A percentile compares a stretch with the other conserved stretches of the same genome.
These are phyloP conservation scores for Myotis pilosus DNA, from an alignment of 2,797 vertebrate species.

Conservation along the genomic window DNA sequence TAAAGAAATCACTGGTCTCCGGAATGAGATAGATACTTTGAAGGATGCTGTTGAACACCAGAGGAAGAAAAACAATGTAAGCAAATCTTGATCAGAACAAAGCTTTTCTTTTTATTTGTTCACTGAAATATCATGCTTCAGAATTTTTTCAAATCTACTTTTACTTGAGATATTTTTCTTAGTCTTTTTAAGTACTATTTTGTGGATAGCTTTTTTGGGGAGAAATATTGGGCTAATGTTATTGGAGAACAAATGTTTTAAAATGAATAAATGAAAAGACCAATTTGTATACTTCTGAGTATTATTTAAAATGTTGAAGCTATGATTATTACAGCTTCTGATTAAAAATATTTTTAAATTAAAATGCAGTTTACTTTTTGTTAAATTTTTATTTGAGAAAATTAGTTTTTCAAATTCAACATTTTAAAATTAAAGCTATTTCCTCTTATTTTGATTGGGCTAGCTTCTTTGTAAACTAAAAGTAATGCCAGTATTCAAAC, in stretches of 20 bases:
- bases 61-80: slow-evolving; percentile 98
- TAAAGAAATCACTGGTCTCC: slow-evolving; percentile 86
- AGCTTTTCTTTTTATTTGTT: slow-evolving; percentile 24
- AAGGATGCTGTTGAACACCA: slow-evolving; percentile 93
- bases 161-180: slow-evolving; percentile 31
- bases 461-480: slow-evolving; percentile 45
- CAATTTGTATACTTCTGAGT: neutral
- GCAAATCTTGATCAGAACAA: slow-evolving; percentile 75
- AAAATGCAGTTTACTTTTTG: slow-evolving; percentile 27
- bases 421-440: neutral
- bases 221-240: slow-evolving; percentile 9
- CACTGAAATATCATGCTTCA: neutral
- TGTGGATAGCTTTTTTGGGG: neutral
- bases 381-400: slow-evolving; percentile 45
- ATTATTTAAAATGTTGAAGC: slow-evolving; percentile 28
- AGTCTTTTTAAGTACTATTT: slow-evolving; percentile 5
- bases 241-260: slow-evolving; percentile 27
- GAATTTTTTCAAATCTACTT: neutral
- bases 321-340: slow-evolving; percentile 1
- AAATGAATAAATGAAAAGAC: neutral
- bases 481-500: slow-evolving; percentile 33
- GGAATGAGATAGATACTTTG: slow-evolving; percentile 88
- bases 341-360: neutral
- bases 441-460: neutral
- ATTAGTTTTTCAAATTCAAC: slow-evolving; percentile 33